Evolutionary conservation across 2,113 vertebrate genomes (phyloP).

Genomic region (Sorex araneus): DNA sequence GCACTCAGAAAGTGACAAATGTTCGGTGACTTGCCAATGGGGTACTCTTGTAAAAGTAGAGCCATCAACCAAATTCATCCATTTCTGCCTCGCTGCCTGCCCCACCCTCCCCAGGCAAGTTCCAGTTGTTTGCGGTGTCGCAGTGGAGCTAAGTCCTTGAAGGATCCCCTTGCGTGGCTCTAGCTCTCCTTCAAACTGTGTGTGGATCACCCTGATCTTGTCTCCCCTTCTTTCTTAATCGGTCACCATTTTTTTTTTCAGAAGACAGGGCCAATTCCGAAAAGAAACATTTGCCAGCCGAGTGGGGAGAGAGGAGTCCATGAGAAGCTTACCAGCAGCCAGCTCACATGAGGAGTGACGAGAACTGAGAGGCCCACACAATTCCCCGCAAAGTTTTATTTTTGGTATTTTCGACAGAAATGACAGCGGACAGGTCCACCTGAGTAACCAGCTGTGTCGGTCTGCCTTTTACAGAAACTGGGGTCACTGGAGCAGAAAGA

Average conservation of each 20-base stretch:
- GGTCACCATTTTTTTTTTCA: too few species aligned
- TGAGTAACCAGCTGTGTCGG: conserved; percentile 84
- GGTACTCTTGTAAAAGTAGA: neutral
- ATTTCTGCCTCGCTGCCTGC: neutral
- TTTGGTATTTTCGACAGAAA: conserved; percentile 83
- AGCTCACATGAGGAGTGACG: conserved; percentile 78
- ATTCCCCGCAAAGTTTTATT: conserved; percentile 84
- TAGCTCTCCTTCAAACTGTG: neutral
- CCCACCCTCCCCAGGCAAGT: neutral
- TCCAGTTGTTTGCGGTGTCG: neutral
- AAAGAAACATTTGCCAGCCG: conserved; percentile 9
- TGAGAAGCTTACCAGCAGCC: conserved; percentile 65
- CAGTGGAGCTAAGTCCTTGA: neutral
- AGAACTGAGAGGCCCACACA: conserved; percentile 81
- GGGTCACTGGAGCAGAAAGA: conserved; percentile 80
- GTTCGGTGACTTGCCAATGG: neutral
- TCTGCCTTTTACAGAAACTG: conserved; percentile 80
- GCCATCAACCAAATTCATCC: neutral
- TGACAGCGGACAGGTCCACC: conserved; percentile 82
- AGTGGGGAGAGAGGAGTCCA: conserved; percentile 30
- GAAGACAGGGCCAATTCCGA: neutral
- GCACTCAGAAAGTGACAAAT: neutral
- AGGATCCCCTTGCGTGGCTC: neutral
- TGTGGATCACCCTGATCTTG: neutral
- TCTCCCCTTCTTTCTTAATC: neutral